phyloP scores from a whole-genome alignment of 2,888 invertebrate species.

The Pachycephus smyrnensis region DNA sequence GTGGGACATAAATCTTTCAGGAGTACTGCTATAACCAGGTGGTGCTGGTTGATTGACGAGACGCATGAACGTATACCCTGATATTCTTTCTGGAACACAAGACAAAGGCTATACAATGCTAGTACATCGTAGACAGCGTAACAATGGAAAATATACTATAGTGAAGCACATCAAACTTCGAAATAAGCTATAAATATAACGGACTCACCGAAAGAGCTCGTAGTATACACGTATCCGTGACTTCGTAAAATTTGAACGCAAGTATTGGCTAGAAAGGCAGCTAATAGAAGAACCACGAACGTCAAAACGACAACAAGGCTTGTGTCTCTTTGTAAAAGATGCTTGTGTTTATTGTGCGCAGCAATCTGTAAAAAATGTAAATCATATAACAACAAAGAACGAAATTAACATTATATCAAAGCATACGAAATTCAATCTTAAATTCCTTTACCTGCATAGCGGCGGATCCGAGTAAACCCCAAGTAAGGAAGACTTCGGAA shows the following conservation, averaged over 20 bases:
- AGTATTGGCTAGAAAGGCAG: slow-evolving; percentile 85
- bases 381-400: background rate
- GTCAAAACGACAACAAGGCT: slow-evolving; percentile 79
- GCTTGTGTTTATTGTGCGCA: slow-evolving; percentile 79
- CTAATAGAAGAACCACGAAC: slow-evolving; percentile 78
- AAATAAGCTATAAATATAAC: background rate
- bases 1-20: slow-evolving; percentile 77
- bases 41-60: slow-evolving; percentile 74
- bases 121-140: slow-evolving; percentile 1
- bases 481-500: slow-evolving; percentile 88
- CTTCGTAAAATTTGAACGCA: slow-evolving; percentile 83
- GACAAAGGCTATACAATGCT: slow-evolving; percentile 11
- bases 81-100: slow-evolving; percentile 75
- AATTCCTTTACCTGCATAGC: slow-evolving; percentile 74
- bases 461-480: slow-evolving; percentile 86
- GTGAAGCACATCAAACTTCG: background rate
- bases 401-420: background rate
- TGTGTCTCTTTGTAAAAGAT: slow-evolving; percentile 75
- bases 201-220: slow-evolving; percentile 86
- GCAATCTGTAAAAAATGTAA: slow-evolving; percentile 67
- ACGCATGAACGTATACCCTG: slow-evolving; percentile 79
- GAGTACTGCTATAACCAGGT: slow-evolving; percentile 72
- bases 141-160: slow-evolving; percentile 9
- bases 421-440: background rate
- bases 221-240: slow-evolving; percentile 80